Conservation (phyloP, 2,888 invertebrate genomes). For the Rhingia rostrata region DNA sequence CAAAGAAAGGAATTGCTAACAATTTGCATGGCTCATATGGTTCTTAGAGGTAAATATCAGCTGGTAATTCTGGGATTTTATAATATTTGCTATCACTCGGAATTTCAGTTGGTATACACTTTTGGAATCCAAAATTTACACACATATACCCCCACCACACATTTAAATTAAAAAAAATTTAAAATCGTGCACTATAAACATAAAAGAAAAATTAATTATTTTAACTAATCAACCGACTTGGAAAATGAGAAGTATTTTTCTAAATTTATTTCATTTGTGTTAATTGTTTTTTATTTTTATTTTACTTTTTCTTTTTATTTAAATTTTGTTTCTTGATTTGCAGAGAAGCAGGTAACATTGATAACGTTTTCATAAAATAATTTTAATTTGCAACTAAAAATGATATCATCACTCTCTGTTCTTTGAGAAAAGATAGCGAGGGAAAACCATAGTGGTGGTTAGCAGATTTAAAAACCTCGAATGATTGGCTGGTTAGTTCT, state of each 20-base stretch:
- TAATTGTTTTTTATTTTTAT: slow-evolving; percentile 8
- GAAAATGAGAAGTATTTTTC: slow-evolving; percentile 2
- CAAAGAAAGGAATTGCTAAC: slow-evolving; percentile 61
- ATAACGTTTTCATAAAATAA: too few relatives aligned
- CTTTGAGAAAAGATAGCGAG: too few relatives aligned
- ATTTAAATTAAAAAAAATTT: slow-evolving; percentile 53
- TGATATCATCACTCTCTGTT: too few relatives aligned
- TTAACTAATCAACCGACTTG: slow-evolving; percentile 3
- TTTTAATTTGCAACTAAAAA: too few relatives aligned
- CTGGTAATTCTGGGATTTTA: slow-evolving; percentile 97
- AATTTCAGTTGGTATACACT: slow-evolving; percentile 93
- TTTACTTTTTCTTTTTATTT: not conserved
- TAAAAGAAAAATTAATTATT: slow-evolving; percentile 12
- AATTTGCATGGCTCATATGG: slow-evolving; percentile 76
- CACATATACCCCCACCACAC: slow-evolving; percentile 77
- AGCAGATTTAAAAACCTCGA: too few relatives aligned
- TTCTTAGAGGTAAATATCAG: slow-evolving; percentile 94
- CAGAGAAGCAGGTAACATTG: too few relatives aligned
- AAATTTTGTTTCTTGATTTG: too few relatives aligned
- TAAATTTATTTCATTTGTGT: slow-evolving; percentile 1
- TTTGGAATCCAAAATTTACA: slow-evolving; percentile 81
- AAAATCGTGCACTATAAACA: slow-evolving; percentile 61
- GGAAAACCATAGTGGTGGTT: too few relatives aligned
- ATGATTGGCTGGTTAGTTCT: too few relatives aligned
- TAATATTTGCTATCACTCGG: slow-evolving; percentile 86